Percentiles rank a stretch among this genome's conserved stretches.
These are phyloP conservation scores for Meiosimyza platycephala DNA, from an alignment of 2,888 invertebrate genomes.

Conservation along the genomic window DNA sequence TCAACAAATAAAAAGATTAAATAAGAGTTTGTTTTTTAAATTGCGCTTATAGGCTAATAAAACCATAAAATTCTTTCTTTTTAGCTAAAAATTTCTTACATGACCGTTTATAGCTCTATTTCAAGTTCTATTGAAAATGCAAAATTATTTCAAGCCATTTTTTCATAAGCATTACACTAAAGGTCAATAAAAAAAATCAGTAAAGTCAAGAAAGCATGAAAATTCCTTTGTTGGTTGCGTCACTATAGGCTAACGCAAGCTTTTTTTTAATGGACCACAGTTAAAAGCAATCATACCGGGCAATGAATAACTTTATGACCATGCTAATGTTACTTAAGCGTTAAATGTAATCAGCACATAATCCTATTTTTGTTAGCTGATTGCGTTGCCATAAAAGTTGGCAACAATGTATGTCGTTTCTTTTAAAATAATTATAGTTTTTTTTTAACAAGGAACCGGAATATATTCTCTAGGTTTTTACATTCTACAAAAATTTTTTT, in stretches of 20 bases:
- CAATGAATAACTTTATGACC: conserved; percentile 28
- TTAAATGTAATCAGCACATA: conserved; percentile 2
- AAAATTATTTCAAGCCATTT: too few species aligned
- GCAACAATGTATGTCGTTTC: conserved; percentile 13
- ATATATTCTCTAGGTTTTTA: background rate
- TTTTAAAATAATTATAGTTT: conserved; percentile 2
- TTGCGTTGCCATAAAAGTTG: background rate
- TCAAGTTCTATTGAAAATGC: too few species aligned
- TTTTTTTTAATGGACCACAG: too few species aligned
- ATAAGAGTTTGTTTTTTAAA: too few species aligned
- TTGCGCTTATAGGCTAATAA: too few species aligned
- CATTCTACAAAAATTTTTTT: background rate
- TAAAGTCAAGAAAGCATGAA: background rate
- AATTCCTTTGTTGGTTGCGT: background rate
- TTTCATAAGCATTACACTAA: too few species aligned
- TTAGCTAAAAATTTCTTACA: too few species aligned
- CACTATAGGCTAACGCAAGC: background rate
- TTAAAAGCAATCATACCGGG: too few species aligned
- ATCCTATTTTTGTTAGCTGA: conserved; percentile 26
- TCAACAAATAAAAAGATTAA: too few species aligned
- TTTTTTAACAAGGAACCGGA: background rate
- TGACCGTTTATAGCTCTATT: too few species aligned
- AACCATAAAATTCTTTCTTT: too few species aligned
- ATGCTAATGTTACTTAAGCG: conserved; percentile 28
- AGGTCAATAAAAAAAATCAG: too few species aligned